A percentile compares a stretch with the other conserved stretches of the same genome.
phyloP scores from a whole-genome alignment of 2,888 invertebrate genomes.

The Melanostoma scalare region DNA sequence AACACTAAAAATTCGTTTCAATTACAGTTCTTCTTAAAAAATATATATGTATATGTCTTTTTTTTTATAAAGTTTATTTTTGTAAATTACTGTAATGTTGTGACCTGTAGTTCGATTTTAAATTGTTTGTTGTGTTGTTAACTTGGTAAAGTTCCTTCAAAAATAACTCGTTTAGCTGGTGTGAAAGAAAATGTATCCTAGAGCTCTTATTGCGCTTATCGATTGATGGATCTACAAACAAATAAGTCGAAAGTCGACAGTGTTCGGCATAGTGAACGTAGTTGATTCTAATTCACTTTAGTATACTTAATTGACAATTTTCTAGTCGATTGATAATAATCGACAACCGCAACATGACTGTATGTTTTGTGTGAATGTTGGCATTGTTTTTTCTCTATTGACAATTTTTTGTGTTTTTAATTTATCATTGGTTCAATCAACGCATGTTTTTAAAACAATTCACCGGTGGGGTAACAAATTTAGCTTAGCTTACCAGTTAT shows the following conservation, averaged over 20 bases:
- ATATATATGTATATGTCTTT: conserved; percentile 47
- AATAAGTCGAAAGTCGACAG: neutral
- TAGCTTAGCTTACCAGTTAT: too few relatives aligned
- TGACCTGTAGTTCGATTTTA: conserved; percentile 59
- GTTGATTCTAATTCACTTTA: too few relatives aligned
- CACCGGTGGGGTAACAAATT: too few relatives aligned
- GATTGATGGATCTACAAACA: too few relatives aligned
- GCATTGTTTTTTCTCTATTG: too few relatives aligned
- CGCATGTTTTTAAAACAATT: too few relatives aligned
- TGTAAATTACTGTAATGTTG: conserved; percentile 67
- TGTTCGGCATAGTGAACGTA: neutral
- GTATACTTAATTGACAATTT: neutral
- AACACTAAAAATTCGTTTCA: conserved; percentile 70
- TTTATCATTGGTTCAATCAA: too few relatives aligned
- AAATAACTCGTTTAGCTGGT: conserved; percentile 1
- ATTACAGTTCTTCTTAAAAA: conserved; percentile 69
- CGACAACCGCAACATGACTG: too few relatives aligned
- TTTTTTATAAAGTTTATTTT: conserved; percentile 33
- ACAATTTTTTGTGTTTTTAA: too few relatives aligned
- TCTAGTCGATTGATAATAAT: too few relatives aligned
- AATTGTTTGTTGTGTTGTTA: conserved; percentile 46
- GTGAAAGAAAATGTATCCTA: conserved; percentile 41
- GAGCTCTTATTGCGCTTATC: too few relatives aligned
- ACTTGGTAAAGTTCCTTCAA: conserved; percentile 51
- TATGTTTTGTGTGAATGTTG: too few relatives aligned